A percentile compares a stretch with the other conserved stretches of the same genome.
These are phyloP conservation scores for Incurvaria masculella DNA, from an alignment of 2,888 invertebrate genomes.

Conservation along the genomic window DNA sequence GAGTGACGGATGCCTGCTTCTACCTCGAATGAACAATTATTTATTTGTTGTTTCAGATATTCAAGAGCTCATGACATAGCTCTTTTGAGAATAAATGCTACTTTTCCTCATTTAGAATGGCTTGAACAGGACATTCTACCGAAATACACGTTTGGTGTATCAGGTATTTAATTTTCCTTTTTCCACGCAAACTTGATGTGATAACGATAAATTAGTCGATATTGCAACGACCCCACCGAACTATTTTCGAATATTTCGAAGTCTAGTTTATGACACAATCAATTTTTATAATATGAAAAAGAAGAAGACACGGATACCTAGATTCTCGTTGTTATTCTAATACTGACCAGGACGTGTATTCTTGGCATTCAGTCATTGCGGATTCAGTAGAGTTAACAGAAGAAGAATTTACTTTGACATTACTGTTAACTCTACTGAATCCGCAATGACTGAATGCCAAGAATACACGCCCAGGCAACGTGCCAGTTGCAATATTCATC, in stretches of 20 bases:
- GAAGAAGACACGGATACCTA: too few species aligned
- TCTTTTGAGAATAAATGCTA: slow-evolving; percentile 28
- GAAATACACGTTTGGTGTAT: slow-evolving; percentile 34
- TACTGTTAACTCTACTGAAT: too few species aligned
- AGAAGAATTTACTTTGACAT: too few species aligned
- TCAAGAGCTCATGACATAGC: slow-evolving; percentile 44
- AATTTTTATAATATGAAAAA: slow-evolving; percentile 1
- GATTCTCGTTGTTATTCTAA: too few species aligned
- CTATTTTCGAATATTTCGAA: not conserved
- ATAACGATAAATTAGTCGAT: slow-evolving; percentile 10
- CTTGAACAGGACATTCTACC: slow-evolving; percentile 30
- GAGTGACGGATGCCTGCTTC: too few species aligned
- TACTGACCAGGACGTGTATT: too few species aligned
- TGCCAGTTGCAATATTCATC: too few species aligned
- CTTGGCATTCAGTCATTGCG: too few species aligned
- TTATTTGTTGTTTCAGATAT: slow-evolving; percentile 26
- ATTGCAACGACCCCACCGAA: slow-evolving; percentile 10
- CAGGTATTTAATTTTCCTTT: slow-evolving; percentile 26
- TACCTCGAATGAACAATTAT: slow-evolving; percentile 12
- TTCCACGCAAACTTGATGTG: slow-evolving; percentile 3
- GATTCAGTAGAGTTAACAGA: too few species aligned
- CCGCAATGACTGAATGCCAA: too few species aligned
- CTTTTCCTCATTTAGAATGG: slow-evolving; percentile 26
- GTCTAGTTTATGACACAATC: not conserved
- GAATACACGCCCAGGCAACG: too few species aligned